Conservation (phyloP, 2,888 invertebrate genomes). For the Polylopha cassiicola region DNA sequence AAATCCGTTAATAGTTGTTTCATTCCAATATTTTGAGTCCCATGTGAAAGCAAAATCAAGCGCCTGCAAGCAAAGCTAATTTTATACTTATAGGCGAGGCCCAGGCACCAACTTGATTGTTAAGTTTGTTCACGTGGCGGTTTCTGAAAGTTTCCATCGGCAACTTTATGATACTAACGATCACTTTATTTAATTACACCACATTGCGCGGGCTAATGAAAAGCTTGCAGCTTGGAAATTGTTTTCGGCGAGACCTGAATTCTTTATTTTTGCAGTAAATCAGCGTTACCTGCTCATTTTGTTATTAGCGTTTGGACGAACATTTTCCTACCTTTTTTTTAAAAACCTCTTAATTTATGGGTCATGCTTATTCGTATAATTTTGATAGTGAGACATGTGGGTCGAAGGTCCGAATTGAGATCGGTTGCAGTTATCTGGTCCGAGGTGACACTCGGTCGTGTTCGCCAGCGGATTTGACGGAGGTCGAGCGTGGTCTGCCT, state of each 20-base stretch:
- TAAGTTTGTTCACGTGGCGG: constrained; percentile 49
- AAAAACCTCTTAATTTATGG: not conserved
- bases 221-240: constrained; percentile 34
- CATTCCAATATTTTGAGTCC: too few species aligned
- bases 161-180: constrained; percentile 52
- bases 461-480: constrained; percentile 59
- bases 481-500: constrained; percentile 62
- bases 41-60: constrained; percentile 23
- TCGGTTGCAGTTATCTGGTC: constrained; percentile 42
- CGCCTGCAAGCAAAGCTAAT: constrained; percentile 9
- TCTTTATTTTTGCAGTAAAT: constrained; percentile 26
- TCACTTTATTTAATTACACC: constrained; percentile 50
- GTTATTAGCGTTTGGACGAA: constrained; percentile 1
- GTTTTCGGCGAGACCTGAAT: constrained; percentile 34
- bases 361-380: not conserved
- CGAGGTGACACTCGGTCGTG: constrained; percentile 51
- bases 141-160: constrained; percentile 41
- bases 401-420: constrained; percentile 11
- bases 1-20: too few species aligned
- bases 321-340: too few species aligned
- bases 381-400: constrained; percentile 11
- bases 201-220: constrained; percentile 45
- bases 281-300: constrained; percentile 5
- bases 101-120: constrained; percentile 33
- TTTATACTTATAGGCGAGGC: constrained; percentile 14